Evolutionary conservation across 2,113 vertebrate species (phyloP).

Genomic region (Zosterops japonicus): DNA sequence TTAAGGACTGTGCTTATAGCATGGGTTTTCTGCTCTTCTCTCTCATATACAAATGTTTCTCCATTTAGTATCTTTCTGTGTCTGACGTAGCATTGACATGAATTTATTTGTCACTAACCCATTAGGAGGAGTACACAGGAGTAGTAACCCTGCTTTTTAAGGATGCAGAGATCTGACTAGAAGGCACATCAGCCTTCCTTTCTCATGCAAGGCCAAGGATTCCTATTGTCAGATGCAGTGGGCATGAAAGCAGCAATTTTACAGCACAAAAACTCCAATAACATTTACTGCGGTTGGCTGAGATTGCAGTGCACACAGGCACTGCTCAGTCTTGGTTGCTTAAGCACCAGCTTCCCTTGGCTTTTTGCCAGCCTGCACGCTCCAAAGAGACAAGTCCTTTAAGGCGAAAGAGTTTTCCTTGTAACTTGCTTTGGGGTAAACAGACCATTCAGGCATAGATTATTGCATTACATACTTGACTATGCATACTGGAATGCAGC

Average conservation of each 20-base stretch:
- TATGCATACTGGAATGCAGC: conserved; percentile 65
- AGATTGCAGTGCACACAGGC: conserved; percentile 76
- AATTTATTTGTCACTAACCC: conserved; percentile 63
- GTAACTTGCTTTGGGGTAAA: conserved; percentile 76
- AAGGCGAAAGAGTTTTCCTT: conserved; percentile 75
- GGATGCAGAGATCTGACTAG: conserved; percentile 68
- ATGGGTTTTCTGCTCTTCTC: background rate
- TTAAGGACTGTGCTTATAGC: background rate
- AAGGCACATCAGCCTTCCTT: conserved; percentile 62
- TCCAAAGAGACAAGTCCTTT: conserved; percentile 76
- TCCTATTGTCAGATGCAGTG: conserved; percentile 83
- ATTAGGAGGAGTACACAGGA: conserved; percentile 57
- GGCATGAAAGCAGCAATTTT: conserved; percentile 90
- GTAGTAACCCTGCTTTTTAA: conserved; percentile 56
- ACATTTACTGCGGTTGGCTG: conserved; percentile 80
- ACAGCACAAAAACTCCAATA: conserved; percentile 86
- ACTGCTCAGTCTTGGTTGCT: conserved; percentile 78
- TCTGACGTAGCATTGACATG: conserved; percentile 22
- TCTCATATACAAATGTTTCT: background rate
- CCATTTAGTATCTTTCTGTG: conserved; percentile 24
- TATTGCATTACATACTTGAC: conserved; percentile 76
- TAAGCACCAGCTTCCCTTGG: conserved; percentile 79
- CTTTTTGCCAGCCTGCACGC: conserved; percentile 73
- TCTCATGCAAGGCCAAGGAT: conserved; percentile 71
- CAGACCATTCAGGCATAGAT: conserved; percentile 77